phyloP scores from a whole-genome alignment of 2,888 invertebrate species.

The Heliconius charithonia region DNA sequence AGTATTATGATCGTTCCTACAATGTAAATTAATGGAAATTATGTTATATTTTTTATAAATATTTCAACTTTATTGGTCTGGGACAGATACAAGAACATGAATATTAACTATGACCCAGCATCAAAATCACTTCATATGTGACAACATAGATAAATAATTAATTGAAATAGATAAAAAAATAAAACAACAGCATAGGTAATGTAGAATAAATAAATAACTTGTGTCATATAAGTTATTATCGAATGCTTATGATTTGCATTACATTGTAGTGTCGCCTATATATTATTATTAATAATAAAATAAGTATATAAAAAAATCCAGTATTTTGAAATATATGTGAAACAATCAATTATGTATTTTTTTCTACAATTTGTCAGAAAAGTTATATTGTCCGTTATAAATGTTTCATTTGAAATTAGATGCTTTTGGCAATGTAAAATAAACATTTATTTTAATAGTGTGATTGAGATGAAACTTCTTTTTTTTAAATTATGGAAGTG shows the following conservation, averaged over 20 bases:
- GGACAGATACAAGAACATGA: too few relatives aligned
- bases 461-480: too few relatives aligned
- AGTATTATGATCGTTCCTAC: too few relatives aligned
- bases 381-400: background rate
- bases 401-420: background rate
- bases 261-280: constrained; percentile 27
- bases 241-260: constrained; percentile 13
- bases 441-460: too few relatives aligned
- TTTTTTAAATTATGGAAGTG: background rate
- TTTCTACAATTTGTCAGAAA: background rate
- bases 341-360: background rate
- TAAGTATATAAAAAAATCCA: constrained; percentile 4
- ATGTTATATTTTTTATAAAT: too few relatives aligned
- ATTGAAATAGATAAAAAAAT: constrained; percentile 5
- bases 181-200: constrained; percentile 17
- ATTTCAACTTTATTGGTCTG: too few relatives aligned
- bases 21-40: too few relatives aligned
- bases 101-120: too few relatives aligned
- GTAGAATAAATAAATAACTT: constrained; percentile 21
- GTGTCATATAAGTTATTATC: constrained; percentile 29
- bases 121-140: background rate
- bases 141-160: background rate
- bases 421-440: background rate
- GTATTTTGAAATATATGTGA: constrained; percentile 8
- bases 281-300: constrained; percentile 6